These are phyloP conservation scores for Apostichopus parvimensis DNA, from an alignment of 35 echinoderm and acorn worm species.

Conservation along the genomic window DNA sequence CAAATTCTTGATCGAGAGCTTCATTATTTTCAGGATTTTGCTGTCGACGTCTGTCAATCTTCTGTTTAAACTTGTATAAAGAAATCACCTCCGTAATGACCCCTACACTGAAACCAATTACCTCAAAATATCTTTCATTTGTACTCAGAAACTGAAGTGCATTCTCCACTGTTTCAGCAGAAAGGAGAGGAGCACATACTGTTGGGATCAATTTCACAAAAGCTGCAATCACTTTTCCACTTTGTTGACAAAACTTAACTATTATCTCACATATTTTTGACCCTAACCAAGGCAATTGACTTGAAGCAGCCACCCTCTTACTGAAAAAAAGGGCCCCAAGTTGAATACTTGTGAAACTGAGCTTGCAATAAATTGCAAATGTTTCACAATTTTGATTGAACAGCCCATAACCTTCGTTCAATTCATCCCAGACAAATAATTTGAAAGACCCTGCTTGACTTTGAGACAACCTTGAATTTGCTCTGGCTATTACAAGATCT, in stretches of 20 bases:
- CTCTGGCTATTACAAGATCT: not conserved
- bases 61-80: not conserved
- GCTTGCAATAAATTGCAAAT: not conserved
- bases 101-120: not conserved
- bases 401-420: not conserved
- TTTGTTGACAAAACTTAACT: not conserved
- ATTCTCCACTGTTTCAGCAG: not conserved
- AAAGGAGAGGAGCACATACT: not conserved
- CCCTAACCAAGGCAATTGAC: not conserved
- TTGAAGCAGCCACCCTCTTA: too few species aligned
- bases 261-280: not conserved
- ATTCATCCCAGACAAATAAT: not conserved
- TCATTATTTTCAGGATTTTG: not conserved
- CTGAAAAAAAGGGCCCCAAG: too few species aligned
- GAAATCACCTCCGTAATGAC: not conserved
- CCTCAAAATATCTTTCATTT: not conserved
- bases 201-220: not conserved
- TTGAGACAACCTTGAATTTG: too few species aligned
- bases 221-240: not conserved
- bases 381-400: not conserved
- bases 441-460: not conserved
- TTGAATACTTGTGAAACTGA: not conserved
- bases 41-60: not conserved
- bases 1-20: not conserved
- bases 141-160: not conserved